phyloP scores from a whole-genome alignment of 2,888 invertebrate genomes.

The Sesia bembeciformis region DNA sequence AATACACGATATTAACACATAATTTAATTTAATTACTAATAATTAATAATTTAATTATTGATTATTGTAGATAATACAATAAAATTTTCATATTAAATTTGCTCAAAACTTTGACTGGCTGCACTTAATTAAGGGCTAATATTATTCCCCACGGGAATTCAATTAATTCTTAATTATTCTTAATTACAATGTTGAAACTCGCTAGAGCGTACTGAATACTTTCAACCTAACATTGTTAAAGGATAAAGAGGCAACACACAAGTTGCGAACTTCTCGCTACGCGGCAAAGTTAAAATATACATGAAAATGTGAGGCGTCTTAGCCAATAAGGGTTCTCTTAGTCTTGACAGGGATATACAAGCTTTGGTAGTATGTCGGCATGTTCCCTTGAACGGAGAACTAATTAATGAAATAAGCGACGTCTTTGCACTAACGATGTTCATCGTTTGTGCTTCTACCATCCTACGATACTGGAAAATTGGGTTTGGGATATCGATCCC shows the following conservation, averaged over 20 bases:
- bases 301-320: conserved; percentile 43
- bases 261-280: conserved; percentile 30
- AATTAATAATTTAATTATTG: no score
- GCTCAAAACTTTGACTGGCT: neutral
- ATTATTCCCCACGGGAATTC: conserved; percentile 19
- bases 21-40: no score
- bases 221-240: conserved; percentile 47
- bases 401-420: conserved; percentile 69
- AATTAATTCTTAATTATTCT: conserved; percentile 51
- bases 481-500: conserved; percentile 41
- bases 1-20: no score
- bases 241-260: conserved; percentile 40
- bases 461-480: conserved; percentile 43
- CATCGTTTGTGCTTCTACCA: conserved; percentile 52
- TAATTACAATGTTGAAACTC: conserved; percentile 35
- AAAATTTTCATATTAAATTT: neutral
- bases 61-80: no score
- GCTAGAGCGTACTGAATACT: conserved; percentile 39
- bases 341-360: conserved; percentile 23
- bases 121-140: neutral
- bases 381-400: conserved; percentile 47
- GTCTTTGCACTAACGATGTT: conserved; percentile 61
- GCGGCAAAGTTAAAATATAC: conserved; percentile 47
- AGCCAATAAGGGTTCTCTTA: conserved; percentile 37
- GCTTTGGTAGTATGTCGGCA: conserved; percentile 44